Conservation (phyloP, 1,140 invertebrate genomes). For the Monomorium pharaonis region DNA sequence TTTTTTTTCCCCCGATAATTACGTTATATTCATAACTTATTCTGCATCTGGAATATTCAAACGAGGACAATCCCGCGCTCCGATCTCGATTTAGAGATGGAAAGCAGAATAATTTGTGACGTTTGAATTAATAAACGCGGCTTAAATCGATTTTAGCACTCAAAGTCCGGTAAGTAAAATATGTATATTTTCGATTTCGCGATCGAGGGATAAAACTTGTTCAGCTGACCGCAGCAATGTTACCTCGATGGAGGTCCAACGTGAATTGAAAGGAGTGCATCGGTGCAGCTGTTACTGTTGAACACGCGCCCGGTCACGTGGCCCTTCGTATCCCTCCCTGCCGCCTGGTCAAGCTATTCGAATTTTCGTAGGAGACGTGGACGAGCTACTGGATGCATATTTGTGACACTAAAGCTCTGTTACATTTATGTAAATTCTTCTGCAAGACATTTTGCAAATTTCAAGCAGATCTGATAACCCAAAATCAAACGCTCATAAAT, state of each 20-base stretch:
- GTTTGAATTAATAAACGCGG: neutral
- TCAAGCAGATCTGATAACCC: neutral
- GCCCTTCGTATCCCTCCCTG: neutral
- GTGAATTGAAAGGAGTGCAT: conserved; percentile 69
- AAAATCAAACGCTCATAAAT: neutral
- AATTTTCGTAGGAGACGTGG: neutral
- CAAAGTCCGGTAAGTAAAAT: neutral
- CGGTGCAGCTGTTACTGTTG: conserved; percentile 68
- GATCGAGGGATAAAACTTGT: neutral
- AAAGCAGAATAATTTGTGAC: neutral
- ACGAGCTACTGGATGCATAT: neutral
- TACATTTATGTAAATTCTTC: neutral
- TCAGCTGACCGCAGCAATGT: neutral
- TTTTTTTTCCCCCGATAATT: conserved; percentile 16
- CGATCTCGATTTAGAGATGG: neutral
- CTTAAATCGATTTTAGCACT: neutral
- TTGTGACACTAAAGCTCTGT: neutral
- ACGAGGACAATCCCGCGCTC: neutral
- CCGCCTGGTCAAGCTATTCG: neutral
- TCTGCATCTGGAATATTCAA: neutral
- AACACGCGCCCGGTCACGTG: conserved; percentile 74
- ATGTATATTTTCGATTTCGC: neutral
- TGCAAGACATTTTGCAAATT: neutral
- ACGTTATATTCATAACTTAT: neutral
- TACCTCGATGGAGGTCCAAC: conserved; percentile 62